Base-by-base conservation (phyloP, 2,888 invertebrate species). In the Apocheima hispidaria region DNA sequence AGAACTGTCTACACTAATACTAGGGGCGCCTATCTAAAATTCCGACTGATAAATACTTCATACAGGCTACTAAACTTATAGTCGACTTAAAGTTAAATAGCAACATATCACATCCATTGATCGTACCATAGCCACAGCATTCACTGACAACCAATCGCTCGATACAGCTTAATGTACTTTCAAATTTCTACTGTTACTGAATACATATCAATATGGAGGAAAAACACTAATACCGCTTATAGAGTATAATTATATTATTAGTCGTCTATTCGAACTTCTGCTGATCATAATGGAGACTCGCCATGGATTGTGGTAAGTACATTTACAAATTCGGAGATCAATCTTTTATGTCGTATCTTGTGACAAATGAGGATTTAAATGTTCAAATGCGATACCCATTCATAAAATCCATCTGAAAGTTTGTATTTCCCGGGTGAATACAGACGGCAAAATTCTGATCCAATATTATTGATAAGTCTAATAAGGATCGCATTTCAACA, bases 41-140 rank as follows among this genome's bases (percentile, higher is more conserved):
- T 87, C 87, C 84, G 75, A 81, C 86, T 86, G 91, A 92, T 92
- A 92, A 92, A 92, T 92, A 92, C 83, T 86, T 81, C 88, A 81
- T 90, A 88, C 76, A 78, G 73, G 73, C 86, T 88, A 70, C 68
- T n/a, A n/a, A n/a, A n/a, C n/a, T 68, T 66, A 87, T 78, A 81
- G 78, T 82, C 81, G 75, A 82, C 85, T 87, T 90, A 88, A 71
- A 60, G 72, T 82, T 90, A 88, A 78, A 79, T 81, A 86, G 87
- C 88, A 87, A 87, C 85, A 81, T 92, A 91, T 92, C 92, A 92
- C 92, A 91, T 90, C 84, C 85, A 88, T 79, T 79, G 81, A 86
- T 81, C 84, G 72, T 84, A 82, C 81, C 83, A 85, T 86, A 89
- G 87, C 87, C 87, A 81, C 77, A 80, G 75, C 74, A 76, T 76